Evolutionary conservation across 1,140 invertebrate species (phyloP).

Genomic region (Phymorhynchus buccinoides): DNA sequence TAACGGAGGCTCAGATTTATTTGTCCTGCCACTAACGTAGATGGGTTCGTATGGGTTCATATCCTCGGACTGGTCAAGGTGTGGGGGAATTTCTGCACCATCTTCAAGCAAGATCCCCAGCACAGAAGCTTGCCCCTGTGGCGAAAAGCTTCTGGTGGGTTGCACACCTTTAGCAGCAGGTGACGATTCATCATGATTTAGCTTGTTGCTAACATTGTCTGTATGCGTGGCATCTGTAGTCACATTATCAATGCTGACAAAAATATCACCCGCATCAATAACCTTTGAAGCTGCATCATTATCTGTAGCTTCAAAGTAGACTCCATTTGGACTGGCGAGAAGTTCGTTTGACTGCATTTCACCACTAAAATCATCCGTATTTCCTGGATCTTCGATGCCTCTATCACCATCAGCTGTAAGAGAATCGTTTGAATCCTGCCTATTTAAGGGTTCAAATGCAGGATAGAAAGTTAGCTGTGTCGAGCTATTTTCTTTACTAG

Average conservation of each 20-base stretch:
- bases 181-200: not conserved
- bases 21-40: too few species aligned
- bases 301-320: not conserved
- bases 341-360: not conserved
- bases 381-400: not conserved
- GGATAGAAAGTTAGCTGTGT: not conserved
- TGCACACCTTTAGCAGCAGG: not conserved
- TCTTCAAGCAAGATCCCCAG: slow-evolving; percentile 7
- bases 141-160: not conserved
- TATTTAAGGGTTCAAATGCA: not conserved
- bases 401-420: not conserved
- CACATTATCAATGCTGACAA: slow-evolving; percentile 15
- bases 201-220: not conserved
- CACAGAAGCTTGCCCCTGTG: not conserved
- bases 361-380: not conserved
- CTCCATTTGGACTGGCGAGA: not conserved
- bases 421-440: not conserved
- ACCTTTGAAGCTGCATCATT: not conserved
- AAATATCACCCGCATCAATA: not conserved
- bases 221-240: not conserved
- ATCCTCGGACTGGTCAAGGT: not conserved
- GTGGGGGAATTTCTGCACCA: not conserved
- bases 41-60: not conserved
- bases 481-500: not conserved
- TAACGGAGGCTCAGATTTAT: too few species aligned